Conservation (phyloP, 2,113 vertebrate species). For the Calyptomena viridis region DNA sequence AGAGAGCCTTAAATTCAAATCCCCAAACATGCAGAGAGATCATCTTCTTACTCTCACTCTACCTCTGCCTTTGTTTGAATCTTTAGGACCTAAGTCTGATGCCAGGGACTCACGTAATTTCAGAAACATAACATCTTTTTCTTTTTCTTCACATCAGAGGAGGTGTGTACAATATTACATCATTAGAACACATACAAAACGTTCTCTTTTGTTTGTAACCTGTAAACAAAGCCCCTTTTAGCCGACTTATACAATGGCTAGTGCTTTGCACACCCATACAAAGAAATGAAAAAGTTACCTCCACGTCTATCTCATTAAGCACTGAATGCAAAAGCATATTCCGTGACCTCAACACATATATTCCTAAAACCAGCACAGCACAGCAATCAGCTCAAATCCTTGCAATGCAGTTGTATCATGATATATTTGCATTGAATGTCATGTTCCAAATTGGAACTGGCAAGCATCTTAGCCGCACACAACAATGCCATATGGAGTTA, state of each 20-base stretch:
- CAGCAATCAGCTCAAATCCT: background rate
- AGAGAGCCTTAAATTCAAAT: background rate
- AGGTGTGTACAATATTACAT: background rate
- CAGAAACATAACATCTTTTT: background rate
- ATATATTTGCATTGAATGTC: slow-evolving; percentile 55
- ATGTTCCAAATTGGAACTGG: slow-evolving; percentile 66
- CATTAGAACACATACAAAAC: background rate
- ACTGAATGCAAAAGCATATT: background rate
- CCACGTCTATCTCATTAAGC: background rate
- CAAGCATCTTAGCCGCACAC: slow-evolving; percentile 46
- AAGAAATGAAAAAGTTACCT: background rate
- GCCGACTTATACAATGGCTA: background rate
- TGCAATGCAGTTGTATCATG: slow-evolving; percentile 10
- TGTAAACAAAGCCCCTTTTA: background rate
- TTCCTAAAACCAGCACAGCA: background rate
- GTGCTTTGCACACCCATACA: background rate
- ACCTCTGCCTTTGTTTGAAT: background rate
- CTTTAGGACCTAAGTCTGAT: background rate
- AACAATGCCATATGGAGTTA: slow-evolving; percentile 74
- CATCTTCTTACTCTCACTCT: background rate
- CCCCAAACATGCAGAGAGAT: background rate
- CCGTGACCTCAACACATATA: background rate
- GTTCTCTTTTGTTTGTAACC: background rate
- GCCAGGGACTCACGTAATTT: background rate
- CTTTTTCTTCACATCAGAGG: background rate